These are phyloP conservation scores for Maccullochella peelii DNA, from an alignment of 2,113 vertebrate species.

Conservation along the genomic window DNA sequence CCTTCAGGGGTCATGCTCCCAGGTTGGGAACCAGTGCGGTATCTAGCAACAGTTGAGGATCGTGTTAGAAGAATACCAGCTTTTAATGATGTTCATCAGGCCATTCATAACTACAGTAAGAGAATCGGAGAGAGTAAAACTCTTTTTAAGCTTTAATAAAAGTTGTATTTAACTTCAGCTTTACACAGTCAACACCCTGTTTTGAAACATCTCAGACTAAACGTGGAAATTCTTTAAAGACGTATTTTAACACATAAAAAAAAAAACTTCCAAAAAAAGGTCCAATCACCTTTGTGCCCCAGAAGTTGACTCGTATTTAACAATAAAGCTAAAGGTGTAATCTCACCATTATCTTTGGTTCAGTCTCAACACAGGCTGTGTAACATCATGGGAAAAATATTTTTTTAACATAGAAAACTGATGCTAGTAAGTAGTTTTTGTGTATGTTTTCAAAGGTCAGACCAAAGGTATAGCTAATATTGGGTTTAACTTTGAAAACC, in stretches of 20 bases:
- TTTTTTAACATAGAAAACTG: not conserved
- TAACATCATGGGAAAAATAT: not conserved
- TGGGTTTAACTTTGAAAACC: not conserved
- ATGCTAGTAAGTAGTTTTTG: not conserved
- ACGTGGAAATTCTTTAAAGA: not conserved
- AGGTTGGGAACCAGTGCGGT: not conserved
- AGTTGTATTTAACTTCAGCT: not conserved
- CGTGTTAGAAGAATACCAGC: no score
- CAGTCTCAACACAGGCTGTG: not conserved
- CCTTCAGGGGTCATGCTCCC: not conserved
- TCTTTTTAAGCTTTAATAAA: not conserved
- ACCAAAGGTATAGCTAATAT: not conserved
- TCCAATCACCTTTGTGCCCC: not conserved
- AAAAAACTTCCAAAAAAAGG: no score
- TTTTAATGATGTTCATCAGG: not conserved
- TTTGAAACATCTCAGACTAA: not conserved
- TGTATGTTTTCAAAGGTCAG: constrained; percentile 17
- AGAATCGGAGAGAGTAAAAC: not conserved
- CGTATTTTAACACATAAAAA: no score
- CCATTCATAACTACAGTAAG: no score
- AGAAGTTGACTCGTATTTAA: not conserved
- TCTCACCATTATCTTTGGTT: not conserved
- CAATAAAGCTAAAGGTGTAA: not conserved
- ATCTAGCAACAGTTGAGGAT: not conserved
- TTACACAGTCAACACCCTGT: no score